A percentile compares a stretch with the other conserved stretches of the same genome.
Evolutionary conservation across 2,888 invertebrate genomes (phyloP).

Genomic region (Endotricha flammealis): DNA sequence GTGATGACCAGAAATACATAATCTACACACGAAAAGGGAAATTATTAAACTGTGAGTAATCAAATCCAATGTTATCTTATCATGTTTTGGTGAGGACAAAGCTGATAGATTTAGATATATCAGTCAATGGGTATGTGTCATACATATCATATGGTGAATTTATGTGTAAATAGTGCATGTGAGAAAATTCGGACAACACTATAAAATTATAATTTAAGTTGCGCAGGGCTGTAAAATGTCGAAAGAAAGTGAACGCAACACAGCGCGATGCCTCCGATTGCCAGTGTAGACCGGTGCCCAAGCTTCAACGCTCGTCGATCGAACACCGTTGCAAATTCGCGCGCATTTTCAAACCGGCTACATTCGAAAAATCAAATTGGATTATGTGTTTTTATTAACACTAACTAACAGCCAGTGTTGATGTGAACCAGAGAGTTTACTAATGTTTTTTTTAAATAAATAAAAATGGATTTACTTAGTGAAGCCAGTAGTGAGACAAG

Average conservation of each 20-base stretch:
- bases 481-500: slow-evolving; percentile 43
- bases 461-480: slow-evolving; percentile 48
- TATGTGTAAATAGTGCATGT: not conserved
- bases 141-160: too few relatives aligned
- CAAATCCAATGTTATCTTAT: too few relatives aligned
- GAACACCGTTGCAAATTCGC: slow-evolving; percentile 22
- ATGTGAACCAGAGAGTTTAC: not conserved
- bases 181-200: slow-evolving; percentile 28
- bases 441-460: slow-evolving; percentile 17
- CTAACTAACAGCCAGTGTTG: not conserved
- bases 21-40: too few relatives aligned
- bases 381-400: not conserved
- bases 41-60: too few relatives aligned
- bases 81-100: slow-evolving; percentile 2
- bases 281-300: slow-evolving; percentile 38
- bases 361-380: not conserved
- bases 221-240: slow-evolving; percentile 60
- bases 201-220: slow-evolving; percentile 29
- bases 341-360: slow-evolving; percentile 22
- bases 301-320: slow-evolving; percentile 28
- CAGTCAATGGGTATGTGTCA: slow-evolving; percentile 2
- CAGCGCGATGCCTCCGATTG: slow-evolving; percentile 21
- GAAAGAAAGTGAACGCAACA: slow-evolving; percentile 73
- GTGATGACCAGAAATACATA: too few relatives aligned
- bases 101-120: not conserved